Base-by-base conservation (phyloP, 2,113 vertebrate species). In the Cinclus cinclus region DNA sequence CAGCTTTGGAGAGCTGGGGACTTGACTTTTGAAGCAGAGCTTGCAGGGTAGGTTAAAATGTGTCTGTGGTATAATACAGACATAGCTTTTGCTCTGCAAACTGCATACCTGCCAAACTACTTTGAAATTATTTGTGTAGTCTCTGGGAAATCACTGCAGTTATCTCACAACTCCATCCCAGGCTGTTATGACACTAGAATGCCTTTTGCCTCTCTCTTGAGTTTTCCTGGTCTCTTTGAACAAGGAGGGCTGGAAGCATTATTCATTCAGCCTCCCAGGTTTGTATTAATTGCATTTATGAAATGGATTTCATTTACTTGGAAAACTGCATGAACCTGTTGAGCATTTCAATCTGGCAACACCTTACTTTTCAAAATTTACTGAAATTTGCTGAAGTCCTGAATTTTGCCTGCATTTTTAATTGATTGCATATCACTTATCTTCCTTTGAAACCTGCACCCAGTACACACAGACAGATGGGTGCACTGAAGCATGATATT, bases 401-500 rank as follows among this genome's bases (percentile, higher is more conserved):
- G 62, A 79, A 83, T 44, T 82, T 79, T 37, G 17, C 50, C 49
- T 87, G 60, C 44, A 73, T 78, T 94, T 92, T 80, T 76, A 84
- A 76, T 63, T 76, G 68, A 65, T 67, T 83, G 70, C 22, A 2
- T 58, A 63, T 90, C 83, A 69, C 68, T 82, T n/a, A 25, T 28
- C 74, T 70, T 87, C 82, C 90, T 95, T 90, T 70, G 42, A 89
- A 94, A 87, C 64, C 71, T 52, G n/a, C 68, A 75, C 71, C 69
- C 85, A 70, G 65, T 31, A 83, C 86, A 83, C 86, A 84, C 20
- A 85, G 92, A 88, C 96, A 87, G 93, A 94, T 96, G 95, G 93
- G 63, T 92, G 93, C 93, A 94, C 23, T 76, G 92, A 96, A 96
- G 95, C 95, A 87, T 86, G 60, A 89, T 86, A 97, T 97, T 98